Conservation (phyloP, 2,797 vertebrate species). For the Helostoma temminkii region DNA sequence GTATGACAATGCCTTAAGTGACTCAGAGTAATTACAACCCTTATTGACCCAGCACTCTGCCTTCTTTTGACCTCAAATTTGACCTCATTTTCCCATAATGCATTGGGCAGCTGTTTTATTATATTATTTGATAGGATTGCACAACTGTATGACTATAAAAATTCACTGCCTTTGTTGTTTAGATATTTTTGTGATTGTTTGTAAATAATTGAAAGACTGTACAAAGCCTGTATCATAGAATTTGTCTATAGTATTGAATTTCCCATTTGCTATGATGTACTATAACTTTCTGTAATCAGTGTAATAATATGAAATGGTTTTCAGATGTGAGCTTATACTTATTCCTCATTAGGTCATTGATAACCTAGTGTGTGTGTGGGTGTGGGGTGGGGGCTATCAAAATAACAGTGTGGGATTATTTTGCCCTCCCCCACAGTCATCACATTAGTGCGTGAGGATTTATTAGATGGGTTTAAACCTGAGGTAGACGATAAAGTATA, state of each 20-base stretch:
- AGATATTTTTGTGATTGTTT: neutral
- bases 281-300: slow-evolving; percentile 6
- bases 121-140: no score
- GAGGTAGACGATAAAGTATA: neutral
- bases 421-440: slow-evolving; percentile 17
- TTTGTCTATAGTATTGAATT: neutral
- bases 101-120: neutral
- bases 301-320: neutral
- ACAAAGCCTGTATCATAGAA: neutral
- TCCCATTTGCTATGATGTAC: neutral
- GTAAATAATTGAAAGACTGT: no score
- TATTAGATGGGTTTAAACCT: slow-evolving; percentile 34
- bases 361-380: neutral
- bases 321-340: neutral
- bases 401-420: slow-evolving; percentile 34
- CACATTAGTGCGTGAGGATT: slow-evolving; percentile 38
- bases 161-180: neutral
- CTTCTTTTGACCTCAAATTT: slow-evolving; percentile 23
- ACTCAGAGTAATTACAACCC: slow-evolving; percentile 7
- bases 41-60: neutral
- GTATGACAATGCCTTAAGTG: slow-evolving; percentile 12
- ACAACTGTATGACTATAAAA: no score
- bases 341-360: neutral
- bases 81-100: slow-evolving; percentile 34
- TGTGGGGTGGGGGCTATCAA: slow-evolving; percentile 1